phyloP scores from a whole-genome alignment of 2,797 vertebrate genomes.

The Aldrovandia affinis region DNA sequence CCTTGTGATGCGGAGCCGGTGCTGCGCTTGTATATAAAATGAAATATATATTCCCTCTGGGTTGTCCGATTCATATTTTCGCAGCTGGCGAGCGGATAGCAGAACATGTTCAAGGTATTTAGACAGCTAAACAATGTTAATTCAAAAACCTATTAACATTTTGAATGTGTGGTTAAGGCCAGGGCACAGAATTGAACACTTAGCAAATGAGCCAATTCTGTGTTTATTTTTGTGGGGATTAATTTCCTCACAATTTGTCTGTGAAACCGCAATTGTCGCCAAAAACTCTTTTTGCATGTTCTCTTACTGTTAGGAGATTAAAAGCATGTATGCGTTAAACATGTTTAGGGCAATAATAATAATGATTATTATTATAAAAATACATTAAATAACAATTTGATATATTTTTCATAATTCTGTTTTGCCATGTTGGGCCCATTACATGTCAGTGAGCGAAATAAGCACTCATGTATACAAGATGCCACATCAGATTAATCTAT shows the following conservation, averaged over 20 bases:
- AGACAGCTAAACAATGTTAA: constrained; percentile 71
- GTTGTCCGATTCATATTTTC: constrained; percentile 69
- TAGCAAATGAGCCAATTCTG: constrained; percentile 49
- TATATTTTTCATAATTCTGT: neutral
- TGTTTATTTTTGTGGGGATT: constrained; percentile 59
- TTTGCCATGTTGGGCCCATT: no score
- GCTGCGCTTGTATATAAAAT: constrained; percentile 55
- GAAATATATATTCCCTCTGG: constrained; percentile 74
- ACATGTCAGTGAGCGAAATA: no score
- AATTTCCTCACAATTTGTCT: constrained; percentile 39
- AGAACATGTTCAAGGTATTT: constrained; percentile 64
- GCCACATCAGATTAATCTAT: neutral
- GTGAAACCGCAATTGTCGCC: constrained; percentile 57
- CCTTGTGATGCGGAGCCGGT: constrained; percentile 53
- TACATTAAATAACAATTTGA: neutral
- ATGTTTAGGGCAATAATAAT: neutral
- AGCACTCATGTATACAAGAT: neutral
- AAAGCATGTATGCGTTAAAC: neutral
- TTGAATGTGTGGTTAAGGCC: constrained; percentile 55
- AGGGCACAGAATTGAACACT: constrained; percentile 58
- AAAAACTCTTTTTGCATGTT: neutral
- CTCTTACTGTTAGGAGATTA: neutral
- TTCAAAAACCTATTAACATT: constrained; percentile 72
- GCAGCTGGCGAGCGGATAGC: constrained; percentile 67
- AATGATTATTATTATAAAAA: neutral